Base-by-base conservation (phyloP, 2,113 vertebrate species). In the Channa maculata region DNA sequence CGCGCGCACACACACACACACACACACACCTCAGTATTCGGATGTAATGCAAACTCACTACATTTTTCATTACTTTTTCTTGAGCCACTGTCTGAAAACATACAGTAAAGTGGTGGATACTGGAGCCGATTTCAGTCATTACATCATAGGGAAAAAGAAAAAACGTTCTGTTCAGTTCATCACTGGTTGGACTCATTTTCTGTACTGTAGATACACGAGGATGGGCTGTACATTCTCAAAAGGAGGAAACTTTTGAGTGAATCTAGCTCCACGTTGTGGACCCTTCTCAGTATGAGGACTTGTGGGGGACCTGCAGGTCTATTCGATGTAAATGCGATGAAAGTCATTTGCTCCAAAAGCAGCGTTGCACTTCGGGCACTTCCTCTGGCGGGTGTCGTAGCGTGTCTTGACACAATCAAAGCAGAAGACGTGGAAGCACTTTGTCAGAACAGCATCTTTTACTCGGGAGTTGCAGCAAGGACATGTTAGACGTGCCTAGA, bases 381-480 rank as follows among this genome's bases (percentile, higher is more conserved):
- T 99, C 84, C 97, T 96, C 92, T 99, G 98, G 24, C 97, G 95
- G 0, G 97, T 99, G 91, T 99, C 97, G 0, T 98, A 99, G 71
- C 97, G 96, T 0, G 96, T 99, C 85, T 98, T 98, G 37, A 99
- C 96, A 3, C 97, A 98, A 90, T 99, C 97, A 1, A 98, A 99
- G 91, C 98, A 99, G 94, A 98, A 99, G 48, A 99, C 96, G 0
- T 99, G 97, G 84, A 99, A 99, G 85, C 97, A 99, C 91, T 99
- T 99, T 7, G 97, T 99, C 72, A 99, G 95, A 0, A 99, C 96
- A 0, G 96, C 96, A 0, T 99, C 97, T 93, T 99, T 99, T 82
- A 98, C 97, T 54, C 96, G 96, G 61, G 96, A 97, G 89, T 98
- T 99, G 75, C 97, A 99, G 94, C 98, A 99, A 0, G 96, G 98